Evolutionary conservation across 2,113 vertebrate species (phyloP).

Genomic region (Cavia aperea): DNA sequence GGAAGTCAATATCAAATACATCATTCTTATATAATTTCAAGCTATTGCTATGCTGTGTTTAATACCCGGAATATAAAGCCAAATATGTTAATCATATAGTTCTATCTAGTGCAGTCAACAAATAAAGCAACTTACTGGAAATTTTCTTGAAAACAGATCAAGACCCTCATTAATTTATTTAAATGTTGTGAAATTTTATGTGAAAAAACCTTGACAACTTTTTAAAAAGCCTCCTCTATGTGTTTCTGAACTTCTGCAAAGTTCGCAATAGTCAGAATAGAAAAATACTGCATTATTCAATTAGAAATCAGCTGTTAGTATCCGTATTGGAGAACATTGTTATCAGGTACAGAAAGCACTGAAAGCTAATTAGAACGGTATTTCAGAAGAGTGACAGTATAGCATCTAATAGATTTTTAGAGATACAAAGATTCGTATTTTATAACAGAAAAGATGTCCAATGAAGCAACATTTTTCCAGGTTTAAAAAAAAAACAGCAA

Average conservation of each 20-base stretch:
- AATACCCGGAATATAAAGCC: background rate
- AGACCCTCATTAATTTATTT: background rate
- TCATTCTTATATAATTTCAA: constrained; percentile 15
- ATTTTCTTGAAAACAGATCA: background rate
- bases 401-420: background rate
- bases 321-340: constrained; percentile 3
- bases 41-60: background rate
- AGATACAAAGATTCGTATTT: constrained; percentile 27
- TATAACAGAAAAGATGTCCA: background rate
- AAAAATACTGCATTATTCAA: background rate
- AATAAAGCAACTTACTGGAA: background rate
- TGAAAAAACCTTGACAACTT: constrained; percentile 1
- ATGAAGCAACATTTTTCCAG: background rate
- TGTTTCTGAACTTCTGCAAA: background rate
- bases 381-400: background rate
- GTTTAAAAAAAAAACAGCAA: background rate
- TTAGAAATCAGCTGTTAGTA: constrained; percentile 1
- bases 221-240: background rate
- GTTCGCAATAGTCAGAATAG: background rate
- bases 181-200: constrained; percentile 23
- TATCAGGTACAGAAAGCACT: constrained; percentile 21
- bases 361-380: constrained; percentile 40
- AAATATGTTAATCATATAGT: background rate
- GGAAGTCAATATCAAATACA: background rate
- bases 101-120: background rate